Evolutionary conservation across 1,140 invertebrate species (phyloP).

Genomic region (Drosophila aff.): DNA sequence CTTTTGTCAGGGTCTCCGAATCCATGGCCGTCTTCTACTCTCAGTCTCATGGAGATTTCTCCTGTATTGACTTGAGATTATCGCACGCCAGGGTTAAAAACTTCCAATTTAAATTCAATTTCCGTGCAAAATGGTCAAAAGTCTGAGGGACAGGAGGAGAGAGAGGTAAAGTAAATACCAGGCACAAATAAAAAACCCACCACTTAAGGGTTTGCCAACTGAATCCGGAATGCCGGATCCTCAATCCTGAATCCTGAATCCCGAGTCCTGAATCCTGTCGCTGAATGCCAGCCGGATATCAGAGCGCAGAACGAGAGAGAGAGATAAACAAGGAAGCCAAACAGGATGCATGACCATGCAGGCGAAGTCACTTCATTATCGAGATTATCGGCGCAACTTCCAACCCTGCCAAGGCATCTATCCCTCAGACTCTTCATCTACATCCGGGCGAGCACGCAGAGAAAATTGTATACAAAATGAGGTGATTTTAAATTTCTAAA

Average conservation of each 20-base stretch:
- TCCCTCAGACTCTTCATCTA: constrained; percentile 42
- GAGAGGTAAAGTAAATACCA: constrained; percentile 32
- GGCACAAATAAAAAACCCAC: constrained; percentile 66
- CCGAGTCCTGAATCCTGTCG: constrained; percentile 14
- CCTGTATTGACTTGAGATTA: constrained; percentile 66
- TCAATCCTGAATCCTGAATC: constrained; percentile 12
- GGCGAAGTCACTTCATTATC: constrained; percentile 83
- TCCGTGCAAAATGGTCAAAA: constrained; percentile 83
- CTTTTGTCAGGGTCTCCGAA: constrained; percentile 39
- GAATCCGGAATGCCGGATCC: constrained; percentile 41
- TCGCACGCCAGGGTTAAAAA: constrained; percentile 80
- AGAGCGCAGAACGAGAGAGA: constrained; percentile 59
- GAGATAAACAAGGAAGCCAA: constrained; percentile 49
- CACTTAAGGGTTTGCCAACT: constrained; percentile 69
- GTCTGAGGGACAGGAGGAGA: constrained; percentile 55
- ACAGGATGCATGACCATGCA: constrained; percentile 77
- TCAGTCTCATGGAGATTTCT: constrained; percentile 58
- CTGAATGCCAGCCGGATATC: constrained; percentile 72
- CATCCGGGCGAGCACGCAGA: constrained; percentile 23
- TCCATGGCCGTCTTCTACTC: constrained; percentile 13
- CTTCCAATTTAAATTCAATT: constrained; percentile 83
- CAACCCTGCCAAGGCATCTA: constrained; percentile 65
- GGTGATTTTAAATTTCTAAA: too few species aligned
- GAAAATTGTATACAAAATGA: neutral
- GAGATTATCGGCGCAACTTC: constrained; percentile 82